phyloP scores from a whole-genome alignment of 1,140 invertebrate genomes.

The Globodera ellingtonae region DNA sequence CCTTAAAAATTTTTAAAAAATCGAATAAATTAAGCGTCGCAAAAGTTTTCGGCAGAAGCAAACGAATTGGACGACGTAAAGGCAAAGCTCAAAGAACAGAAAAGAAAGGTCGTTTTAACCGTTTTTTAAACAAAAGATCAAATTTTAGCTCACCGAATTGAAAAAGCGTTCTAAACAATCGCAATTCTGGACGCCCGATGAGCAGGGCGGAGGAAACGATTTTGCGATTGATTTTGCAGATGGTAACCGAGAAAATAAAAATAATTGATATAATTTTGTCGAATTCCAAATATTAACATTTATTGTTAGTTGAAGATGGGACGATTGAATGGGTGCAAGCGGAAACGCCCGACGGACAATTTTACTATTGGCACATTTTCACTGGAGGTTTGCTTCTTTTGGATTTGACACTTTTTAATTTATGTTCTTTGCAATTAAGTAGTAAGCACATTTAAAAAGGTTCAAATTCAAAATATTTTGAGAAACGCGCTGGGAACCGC shows the following conservation, averaged over 20 bases:
- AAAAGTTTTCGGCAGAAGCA: neutral
- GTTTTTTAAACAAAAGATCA: neutral
- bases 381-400: conserved; percentile 73
- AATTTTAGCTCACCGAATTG: conserved; percentile 48
- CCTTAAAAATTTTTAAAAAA: too few relatives aligned
- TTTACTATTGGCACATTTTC: conserved; percentile 79
- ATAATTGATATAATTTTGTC: too few relatives aligned
- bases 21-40: neutral
- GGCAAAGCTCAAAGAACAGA: conserved; percentile 20
- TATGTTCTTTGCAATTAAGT: too few relatives aligned
- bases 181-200: conserved; percentile 59
- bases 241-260: too few relatives aligned
- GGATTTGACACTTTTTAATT: neutral
- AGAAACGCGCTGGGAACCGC: conserved; percentile 65
- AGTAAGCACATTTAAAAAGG: neutral
- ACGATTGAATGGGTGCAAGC: conserved; percentile 73
- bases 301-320: conserved; percentile 44
- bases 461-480: conserved; percentile 9
- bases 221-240: conserved; percentile 53
- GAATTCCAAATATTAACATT: neutral
- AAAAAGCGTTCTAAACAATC: conserved; percentile 47
- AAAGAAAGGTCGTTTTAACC: conserved; percentile 31
- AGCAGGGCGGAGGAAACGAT: conserved; percentile 61
- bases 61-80: conserved; percentile 33
- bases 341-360: conserved; percentile 73